These are phyloP conservation scores for Perdita meconis DNA, from an alignment of 2,888 invertebrate genomes.

Conservation along the genomic window DNA sequence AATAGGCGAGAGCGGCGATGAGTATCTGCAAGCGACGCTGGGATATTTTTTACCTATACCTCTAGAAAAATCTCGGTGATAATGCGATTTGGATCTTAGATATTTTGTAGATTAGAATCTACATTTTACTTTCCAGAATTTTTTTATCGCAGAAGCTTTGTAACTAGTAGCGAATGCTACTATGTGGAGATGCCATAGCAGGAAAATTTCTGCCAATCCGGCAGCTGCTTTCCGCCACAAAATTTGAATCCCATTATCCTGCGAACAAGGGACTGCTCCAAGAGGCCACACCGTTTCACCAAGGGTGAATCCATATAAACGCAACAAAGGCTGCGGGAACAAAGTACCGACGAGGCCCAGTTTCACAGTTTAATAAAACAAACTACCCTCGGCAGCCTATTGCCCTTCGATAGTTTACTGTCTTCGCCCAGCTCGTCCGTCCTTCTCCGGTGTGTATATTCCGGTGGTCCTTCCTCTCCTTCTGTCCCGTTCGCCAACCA, in stretches of 20 bases:
- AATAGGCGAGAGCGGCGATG: not conserved
- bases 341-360: constrained; percentile 9
- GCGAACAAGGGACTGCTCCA: not conserved
- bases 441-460: not conserved
- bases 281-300: not conserved
- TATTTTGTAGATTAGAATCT: too few species aligned
- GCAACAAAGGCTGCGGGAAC: not conserved
- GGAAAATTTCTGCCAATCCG: too few species aligned
- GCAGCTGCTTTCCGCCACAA: too few species aligned
- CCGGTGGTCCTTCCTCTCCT: constrained; percentile 8
- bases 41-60: not conserved
- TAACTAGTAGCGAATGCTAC: too few species aligned
- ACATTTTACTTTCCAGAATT: too few species aligned
- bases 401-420: constrained; percentile 42
- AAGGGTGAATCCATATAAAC: not conserved
- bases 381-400: constrained; percentile 48
- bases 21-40: too few species aligned
- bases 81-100: too few species aligned
- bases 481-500: constrained; percentile 37
- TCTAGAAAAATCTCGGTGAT: too few species aligned
- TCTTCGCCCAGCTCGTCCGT: constrained; percentile 38
- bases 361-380: constrained; percentile 39
- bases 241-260: not conserved
- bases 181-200: too few species aligned
- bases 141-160: too few species aligned